Conservation (phyloP, 2,113 vertebrate species). For the Tetrax tetrax region DNA sequence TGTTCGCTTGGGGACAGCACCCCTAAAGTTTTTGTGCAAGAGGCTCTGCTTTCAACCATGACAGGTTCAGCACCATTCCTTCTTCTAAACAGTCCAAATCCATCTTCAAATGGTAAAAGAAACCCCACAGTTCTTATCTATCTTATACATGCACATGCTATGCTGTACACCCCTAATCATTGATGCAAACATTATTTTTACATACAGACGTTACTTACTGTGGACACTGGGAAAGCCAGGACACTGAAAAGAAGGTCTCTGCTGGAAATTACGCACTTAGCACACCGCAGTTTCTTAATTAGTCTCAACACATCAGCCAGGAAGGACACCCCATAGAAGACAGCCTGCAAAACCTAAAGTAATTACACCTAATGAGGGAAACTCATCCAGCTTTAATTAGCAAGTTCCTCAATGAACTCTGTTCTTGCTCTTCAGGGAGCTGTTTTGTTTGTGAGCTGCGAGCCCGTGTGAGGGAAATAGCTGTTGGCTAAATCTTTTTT, state of each 20-base stretch:
- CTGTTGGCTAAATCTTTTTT: conserved; percentile 62
- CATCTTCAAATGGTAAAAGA: neutral
- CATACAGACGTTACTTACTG: conserved; percentile 70
- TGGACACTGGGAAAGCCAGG: conserved; percentile 75
- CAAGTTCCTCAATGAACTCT: conserved; percentile 53
- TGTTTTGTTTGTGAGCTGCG: neutral
- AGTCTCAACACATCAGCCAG: conserved; percentile 74
- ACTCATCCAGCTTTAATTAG: conserved; percentile 75
- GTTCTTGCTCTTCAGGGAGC: conserved; percentile 41
- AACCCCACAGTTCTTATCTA: neutral
- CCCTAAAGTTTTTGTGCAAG: neutral
- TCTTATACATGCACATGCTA: neutral
- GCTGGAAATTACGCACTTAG: conserved; percentile 68
- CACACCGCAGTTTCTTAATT: conserved; percentile 67
- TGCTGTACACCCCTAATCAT: neutral
- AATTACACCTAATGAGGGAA: conserved; percentile 76
- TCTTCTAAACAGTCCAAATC: neutral
- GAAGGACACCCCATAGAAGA: conserved; percentile 77
- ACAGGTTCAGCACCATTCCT: neutral
- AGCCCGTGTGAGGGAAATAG: conserved; percentile 25
- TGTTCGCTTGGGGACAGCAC: neutral
- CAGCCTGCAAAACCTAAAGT: conserved; percentile 80
- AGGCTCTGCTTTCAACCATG: neutral
- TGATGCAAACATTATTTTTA: neutral
- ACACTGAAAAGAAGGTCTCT: conserved; percentile 79